These are phyloP conservation scores for Zaprionus lachaisei DNA, from an alignment of 1,140 invertebrate species.

Conservation along the genomic window DNA sequence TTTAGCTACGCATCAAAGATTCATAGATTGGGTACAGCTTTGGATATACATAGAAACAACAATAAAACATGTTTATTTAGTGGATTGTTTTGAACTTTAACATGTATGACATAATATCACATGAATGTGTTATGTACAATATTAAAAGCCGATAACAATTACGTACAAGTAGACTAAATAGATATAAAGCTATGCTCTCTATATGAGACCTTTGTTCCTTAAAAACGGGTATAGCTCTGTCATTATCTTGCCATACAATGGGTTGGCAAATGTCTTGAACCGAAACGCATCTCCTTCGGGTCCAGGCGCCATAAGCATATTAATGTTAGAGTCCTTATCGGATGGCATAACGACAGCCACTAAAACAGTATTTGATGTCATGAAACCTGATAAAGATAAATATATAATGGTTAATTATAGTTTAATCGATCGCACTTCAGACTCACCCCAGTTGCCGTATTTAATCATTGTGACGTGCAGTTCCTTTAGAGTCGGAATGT, in stretches of 20 bases:
- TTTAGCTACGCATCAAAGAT: not conserved
- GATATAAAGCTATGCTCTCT: not conserved
- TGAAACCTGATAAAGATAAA: slow-evolving; percentile 28
- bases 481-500: slow-evolving; percentile 56
- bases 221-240: slow-evolving; percentile 57
- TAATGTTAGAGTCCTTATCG: slow-evolving; percentile 65
- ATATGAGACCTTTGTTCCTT: slow-evolving; percentile 47
- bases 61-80: not conserved
- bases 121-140: not conserved
- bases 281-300: slow-evolving; percentile 59
- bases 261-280: slow-evolving; percentile 43
- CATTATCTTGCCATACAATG: slow-evolving; percentile 56
- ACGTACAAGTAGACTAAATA: not conserved
- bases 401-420: not conserved
- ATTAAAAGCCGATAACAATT: not conserved
- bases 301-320: slow-evolving; percentile 52
- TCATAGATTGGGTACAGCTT: not conserved
- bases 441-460: slow-evolving; percentile 63
- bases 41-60: not conserved
- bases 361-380: slow-evolving; percentile 45
- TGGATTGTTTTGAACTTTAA: not conserved
- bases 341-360: slow-evolving; percentile 46
- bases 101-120: not conserved
- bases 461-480: slow-evolving; percentile 64
- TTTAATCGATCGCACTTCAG: not conserved